These are phyloP conservation scores for Venustoraphidia nigricollis DNA, from an alignment of 2,888 invertebrate genomes.

Conservation along the genomic window DNA sequence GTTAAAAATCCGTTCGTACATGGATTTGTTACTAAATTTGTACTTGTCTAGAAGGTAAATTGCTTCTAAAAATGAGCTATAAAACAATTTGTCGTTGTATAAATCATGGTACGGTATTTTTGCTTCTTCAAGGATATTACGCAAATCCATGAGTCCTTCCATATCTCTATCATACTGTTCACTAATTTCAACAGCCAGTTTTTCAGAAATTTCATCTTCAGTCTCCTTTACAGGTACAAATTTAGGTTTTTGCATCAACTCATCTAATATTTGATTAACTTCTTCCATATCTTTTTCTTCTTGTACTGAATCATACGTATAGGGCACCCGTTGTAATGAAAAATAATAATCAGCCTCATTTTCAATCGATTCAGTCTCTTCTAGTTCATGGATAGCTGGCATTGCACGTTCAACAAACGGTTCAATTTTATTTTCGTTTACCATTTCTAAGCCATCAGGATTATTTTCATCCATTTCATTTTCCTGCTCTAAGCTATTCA, in stretches of 20 bases:
- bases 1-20: constrained; percentile 40
- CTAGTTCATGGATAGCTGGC: constrained; percentile 5
- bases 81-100: constrained; percentile 25
- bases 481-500: background rate
- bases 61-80: constrained; percentile 18
- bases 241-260: constrained; percentile 31
- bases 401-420: background rate
- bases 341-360: constrained; percentile 7
- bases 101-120: constrained; percentile 31
- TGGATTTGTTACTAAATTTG: constrained; percentile 31
- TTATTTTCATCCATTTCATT: constrained; percentile 11
- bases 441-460: constrained; percentile 13
- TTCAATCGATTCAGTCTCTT: constrained; percentile 4
- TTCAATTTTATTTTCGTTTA: constrained; percentile 14
- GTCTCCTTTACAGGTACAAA: constrained; percentile 33
- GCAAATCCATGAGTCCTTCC: background rate
- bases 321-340: too few species aligned
- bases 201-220: constrained; percentile 29
- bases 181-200: constrained; percentile 30
- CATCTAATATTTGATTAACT: constrained; percentile 22
- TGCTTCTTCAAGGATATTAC: constrained; percentile 21
- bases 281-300: constrained; percentile 33
- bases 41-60: constrained; percentile 20
- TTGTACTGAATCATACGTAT: constrained; percentile 26
- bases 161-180: constrained; percentile 29